These are phyloP conservation scores for Cirrhinus molitorella DNA, from an alignment of 2,797 vertebrate genomes.

Conservation along the genomic window DNA sequence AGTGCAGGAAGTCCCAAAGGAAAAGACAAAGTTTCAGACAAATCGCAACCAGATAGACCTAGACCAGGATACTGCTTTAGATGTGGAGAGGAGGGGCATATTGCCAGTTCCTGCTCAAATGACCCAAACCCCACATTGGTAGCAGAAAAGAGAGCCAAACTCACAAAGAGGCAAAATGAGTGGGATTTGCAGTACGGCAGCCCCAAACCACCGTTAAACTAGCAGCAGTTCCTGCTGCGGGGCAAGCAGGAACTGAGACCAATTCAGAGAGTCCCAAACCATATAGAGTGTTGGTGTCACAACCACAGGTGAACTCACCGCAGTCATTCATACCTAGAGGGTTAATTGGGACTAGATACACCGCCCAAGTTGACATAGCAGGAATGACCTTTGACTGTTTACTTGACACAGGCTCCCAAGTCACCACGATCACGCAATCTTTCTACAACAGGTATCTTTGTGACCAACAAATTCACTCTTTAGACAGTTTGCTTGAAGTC, in stretches of 20 bases:
- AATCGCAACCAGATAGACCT: background rate
- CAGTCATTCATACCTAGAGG: background rate
- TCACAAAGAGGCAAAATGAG: background rate
- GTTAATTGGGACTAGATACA: background rate
- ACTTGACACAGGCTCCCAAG: background rate
- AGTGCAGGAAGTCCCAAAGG: background rate
- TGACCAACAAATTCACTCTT: conserved; percentile 11
- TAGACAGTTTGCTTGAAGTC: conserved; percentile 34
- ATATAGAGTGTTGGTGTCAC: background rate
- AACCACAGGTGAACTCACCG: background rate
- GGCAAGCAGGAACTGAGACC: background rate
- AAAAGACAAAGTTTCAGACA: background rate
- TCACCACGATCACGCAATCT: background rate
- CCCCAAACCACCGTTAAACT: background rate
- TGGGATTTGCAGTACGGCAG: background rate
- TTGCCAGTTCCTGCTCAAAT: background rate
- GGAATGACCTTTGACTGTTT: background rate
- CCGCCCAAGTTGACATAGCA: background rate
- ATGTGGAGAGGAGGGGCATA: conserved; percentile 1
- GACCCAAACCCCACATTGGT: background rate
- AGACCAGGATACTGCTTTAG: background rate
- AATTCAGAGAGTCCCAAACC: background rate
- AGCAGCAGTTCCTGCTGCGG: background rate
- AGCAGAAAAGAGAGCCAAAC: background rate
- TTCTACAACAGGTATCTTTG: background rate